Base-by-base conservation (phyloP, 2,888 invertebrate genomes). In the Lasioglossum calceatum region DNA sequence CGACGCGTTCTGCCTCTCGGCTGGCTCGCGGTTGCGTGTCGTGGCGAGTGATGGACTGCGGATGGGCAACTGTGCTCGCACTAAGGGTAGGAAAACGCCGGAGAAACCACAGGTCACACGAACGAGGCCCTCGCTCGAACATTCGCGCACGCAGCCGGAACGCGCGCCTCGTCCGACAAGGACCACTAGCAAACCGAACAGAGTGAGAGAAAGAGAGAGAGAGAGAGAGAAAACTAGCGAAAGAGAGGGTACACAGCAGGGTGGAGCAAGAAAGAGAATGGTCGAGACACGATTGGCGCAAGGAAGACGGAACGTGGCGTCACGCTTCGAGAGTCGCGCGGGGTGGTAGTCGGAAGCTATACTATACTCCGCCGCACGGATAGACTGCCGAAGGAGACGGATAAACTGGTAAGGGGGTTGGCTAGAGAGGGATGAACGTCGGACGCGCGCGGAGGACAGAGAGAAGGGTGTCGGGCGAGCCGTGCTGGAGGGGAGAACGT, bases 61-160 rank as follows among this genome's bases (percentile, higher is more conserved):
- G 93, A 92, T 90, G 91, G 92, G 90, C 91, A 91, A 54, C 91
- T 93, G 92, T 92, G 88, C 90, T 91, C 88, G 91, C 91, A 90
- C 93, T 93, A 93, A 93, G 90, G 91, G 91, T 92, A 90, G 92
- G 90, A 91, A 92, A 91, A 92, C 92, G 92, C 89, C 90, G 93
- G 91, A 91, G 93, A 94, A 94, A 94, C 93, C 94, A 90, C 94
- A 94, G 92, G 92, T 93, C 93, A 92, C 93, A 93, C 92, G 89
- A 89, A 92, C 88, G 92, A 81, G 89, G 86, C 83, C 82, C 86
- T 88, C 87, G 83, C 89, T 88, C 87, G 91, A 88, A 88, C 91
- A 91, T 89, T 88, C 82, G 89, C 83, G 85, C 77, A 88, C 87
- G 82, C 88, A 88, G 81, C 82, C 77, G 64, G 81, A 83, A 79